A percentile compares a stretch with the other conserved stretches of the same genome.
phyloP scores from a whole-genome alignment of 1,140 invertebrate genomes.

The Oreohelix idahoensis region DNA sequence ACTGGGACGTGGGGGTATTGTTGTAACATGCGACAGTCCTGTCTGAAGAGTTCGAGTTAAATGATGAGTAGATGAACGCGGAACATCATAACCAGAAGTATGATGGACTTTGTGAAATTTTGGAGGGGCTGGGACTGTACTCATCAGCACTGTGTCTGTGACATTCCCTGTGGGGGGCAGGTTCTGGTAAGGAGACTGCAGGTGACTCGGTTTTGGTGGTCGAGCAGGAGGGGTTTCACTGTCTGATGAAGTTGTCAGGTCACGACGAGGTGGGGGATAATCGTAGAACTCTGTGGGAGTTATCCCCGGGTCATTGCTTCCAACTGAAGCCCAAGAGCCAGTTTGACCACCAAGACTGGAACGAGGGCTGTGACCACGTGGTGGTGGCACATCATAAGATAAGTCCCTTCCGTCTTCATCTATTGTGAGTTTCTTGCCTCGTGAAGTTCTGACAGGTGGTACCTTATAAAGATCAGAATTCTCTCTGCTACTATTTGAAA shows the following conservation, averaged over 20 bases:
- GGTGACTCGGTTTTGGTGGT: slow-evolving; percentile 36
- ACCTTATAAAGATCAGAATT: slow-evolving; percentile 50
- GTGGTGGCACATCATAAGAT: slow-evolving; percentile 55
- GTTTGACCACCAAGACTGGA: slow-evolving; percentile 8
- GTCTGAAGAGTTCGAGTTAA: slow-evolving; percentile 18
- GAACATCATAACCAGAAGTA: slow-evolving; percentile 52
- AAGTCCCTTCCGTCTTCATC: slow-evolving; percentile 42
- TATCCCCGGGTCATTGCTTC: neutral
- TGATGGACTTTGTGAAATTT: neutral
- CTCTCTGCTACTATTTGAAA: slow-evolving; percentile 45
- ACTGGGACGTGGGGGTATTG: slow-evolving; percentile 6
- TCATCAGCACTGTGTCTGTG: slow-evolving; percentile 39
- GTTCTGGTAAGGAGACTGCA: slow-evolving; percentile 63
- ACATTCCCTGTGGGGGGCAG: slow-evolving; percentile 55
- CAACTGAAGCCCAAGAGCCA: slow-evolving; percentile 17
- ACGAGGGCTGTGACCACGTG: slow-evolving; percentile 35
- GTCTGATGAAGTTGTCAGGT: slow-evolving; percentile 35
- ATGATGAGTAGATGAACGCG: slow-evolving; percentile 28
- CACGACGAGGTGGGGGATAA: slow-evolving; percentile 47
- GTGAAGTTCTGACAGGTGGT: slow-evolving; percentile 41
- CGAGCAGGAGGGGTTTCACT: slow-evolving; percentile 5
- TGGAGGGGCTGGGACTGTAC: slow-evolving; percentile 48
- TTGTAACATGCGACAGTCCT: neutral
- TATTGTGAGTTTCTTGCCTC: neutral
- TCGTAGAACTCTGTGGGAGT: slow-evolving; percentile 45